Base-by-base conservation (phyloP, 1,140 invertebrate species). In the Gryllus bimaculatus region DNA sequence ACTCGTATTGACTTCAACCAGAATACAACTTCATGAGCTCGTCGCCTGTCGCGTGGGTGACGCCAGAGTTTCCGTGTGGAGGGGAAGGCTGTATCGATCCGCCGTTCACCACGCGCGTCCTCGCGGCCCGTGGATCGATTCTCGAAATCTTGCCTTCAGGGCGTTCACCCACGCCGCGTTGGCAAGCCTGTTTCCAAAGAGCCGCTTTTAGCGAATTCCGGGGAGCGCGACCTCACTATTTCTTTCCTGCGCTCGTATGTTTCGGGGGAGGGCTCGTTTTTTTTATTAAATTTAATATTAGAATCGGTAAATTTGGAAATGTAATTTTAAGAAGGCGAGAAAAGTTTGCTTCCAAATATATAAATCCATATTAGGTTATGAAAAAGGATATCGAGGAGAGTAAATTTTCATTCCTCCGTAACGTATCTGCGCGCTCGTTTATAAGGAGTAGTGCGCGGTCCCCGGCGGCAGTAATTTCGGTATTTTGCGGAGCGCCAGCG, bases 271-370 rank as follows among this genome's bases (percentile, higher is more conserved):
- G 54, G 10, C 18, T 10, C 18, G 18, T 66, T 10, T 66, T 66
- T 54, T 66, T 66, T 66, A 66, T 66, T 66, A 66, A 66, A 66
- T 66, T 66, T 66, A 66, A 66, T 66, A 66, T 10, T 66, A 66
- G 54, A 66, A 66, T 66, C 10, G 54, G 54, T 66, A 66, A 66
- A 66, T 10, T 66, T 66, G 18, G 54, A 66, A 66, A 66, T 18
- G 54, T 66, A 66, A 66, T 66, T 66, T 66, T 66, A 66, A 66
- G 54, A 66, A 18, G 10, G 54, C 54, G 10, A 66, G 54, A 18
- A 66, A 66, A 66, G 54, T 66, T 66, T 66, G 54, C 54, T 18
- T 66, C 54, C 18, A 66, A 66, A 66, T 66, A 66, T 66, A 66
- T 66, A 66, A 66, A 66, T 66, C 10, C 18, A 66, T 66, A 66